Conservation (phyloP, 2,113 vertebrate species). For the Montifringilla adamsi region DNA sequence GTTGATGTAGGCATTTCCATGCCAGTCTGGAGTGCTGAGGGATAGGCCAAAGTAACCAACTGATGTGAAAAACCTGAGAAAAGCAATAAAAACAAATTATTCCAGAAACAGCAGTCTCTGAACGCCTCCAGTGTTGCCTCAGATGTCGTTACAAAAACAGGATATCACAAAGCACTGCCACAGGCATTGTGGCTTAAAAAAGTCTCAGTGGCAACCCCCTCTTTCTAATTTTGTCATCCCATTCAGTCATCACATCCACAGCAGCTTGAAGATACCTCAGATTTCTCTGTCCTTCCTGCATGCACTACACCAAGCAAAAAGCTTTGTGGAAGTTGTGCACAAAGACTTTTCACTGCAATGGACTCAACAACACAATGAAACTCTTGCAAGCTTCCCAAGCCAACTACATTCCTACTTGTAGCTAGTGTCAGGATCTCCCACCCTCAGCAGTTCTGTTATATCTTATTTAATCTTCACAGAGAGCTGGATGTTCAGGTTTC, state of each 20-base stretch:
- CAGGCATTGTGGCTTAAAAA: not conserved
- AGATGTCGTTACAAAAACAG: not conserved
- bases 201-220: not conserved
- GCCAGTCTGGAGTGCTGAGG: conserved; percentile 86
- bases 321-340: not conserved
- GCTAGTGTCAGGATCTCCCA: conserved; percentile 8
- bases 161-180: not conserved
- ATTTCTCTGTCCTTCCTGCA: conserved; percentile 9
- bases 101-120: not conserved
- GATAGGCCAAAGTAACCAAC: conserved; percentile 88
- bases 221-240: conserved; percentile 10
- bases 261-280: conserved; percentile 1
- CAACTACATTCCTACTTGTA: not conserved
- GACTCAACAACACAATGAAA: not conserved
- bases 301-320: not conserved
- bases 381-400: not conserved
- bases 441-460: not conserved
- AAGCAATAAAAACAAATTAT: not conserved
- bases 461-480: conserved; percentile 11
- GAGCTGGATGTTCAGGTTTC: not conserved
- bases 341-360: conserved; percentile 6
- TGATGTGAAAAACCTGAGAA: conserved; percentile 81
- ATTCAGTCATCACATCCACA: not conserved
- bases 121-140: not conserved
- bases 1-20: conserved; percentile 84